Conservation (phyloP, 2,888 invertebrate species). For the Eilema caniola region DNA sequence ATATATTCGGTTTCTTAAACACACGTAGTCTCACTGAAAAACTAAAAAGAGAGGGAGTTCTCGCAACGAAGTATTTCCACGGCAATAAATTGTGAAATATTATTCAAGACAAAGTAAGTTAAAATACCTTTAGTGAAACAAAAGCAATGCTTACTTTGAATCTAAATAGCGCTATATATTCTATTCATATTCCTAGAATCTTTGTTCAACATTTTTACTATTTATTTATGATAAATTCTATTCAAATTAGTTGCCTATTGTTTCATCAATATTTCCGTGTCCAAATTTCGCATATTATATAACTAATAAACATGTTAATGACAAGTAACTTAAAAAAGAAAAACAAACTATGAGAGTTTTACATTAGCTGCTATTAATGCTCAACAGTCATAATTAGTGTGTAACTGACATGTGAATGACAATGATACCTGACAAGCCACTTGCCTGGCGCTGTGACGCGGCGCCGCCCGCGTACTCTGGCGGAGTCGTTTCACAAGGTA, state of each 20-base stretch:
- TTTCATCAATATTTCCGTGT: neutral
- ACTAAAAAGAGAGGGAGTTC: too few relatives aligned
- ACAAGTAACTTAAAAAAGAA: too few relatives aligned
- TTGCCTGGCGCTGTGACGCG: neutral
- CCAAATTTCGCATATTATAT: neutral
- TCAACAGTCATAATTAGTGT: neutral
- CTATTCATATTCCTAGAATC: neutral
- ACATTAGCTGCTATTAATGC: neutral
- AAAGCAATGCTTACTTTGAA: neutral
- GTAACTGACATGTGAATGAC: neutral
- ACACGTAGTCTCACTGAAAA: too few relatives aligned
- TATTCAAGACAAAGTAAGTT: too few relatives aligned
- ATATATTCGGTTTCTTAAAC: too few relatives aligned
- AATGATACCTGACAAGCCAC: neutral
- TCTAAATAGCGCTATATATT: neutral
- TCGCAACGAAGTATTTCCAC: too few relatives aligned
- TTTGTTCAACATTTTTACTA: neutral
- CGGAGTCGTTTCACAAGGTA: neutral
- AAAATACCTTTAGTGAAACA: too few relatives aligned
- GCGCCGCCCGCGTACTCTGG: neutral
- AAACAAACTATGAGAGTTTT: neutral
- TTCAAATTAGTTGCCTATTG: neutral
- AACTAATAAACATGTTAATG: too few relatives aligned
- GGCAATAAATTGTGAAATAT: too few relatives aligned
- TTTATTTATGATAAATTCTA: too few relatives aligned